phyloP scores from a whole-genome alignment of 2,797 vertebrate species.

The Eidolon dupreanum region DNA sequence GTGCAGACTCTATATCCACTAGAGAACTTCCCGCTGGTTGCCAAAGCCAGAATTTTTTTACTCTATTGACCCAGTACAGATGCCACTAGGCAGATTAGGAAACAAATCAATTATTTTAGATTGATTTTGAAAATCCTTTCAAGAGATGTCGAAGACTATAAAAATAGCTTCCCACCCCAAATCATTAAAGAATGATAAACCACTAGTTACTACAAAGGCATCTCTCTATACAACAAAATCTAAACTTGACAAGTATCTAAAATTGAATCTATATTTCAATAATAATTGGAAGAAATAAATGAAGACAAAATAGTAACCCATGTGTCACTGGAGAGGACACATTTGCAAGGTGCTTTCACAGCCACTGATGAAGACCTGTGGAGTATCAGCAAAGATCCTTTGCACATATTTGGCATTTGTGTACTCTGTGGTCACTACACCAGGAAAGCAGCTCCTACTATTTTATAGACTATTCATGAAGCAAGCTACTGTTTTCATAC shows the following conservation, averaged over 20 bases:
- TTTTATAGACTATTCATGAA: neutral
- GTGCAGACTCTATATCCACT: neutral
- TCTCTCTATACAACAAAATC: neutral
- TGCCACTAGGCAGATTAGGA: neutral
- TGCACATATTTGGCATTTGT: neutral
- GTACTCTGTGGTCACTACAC: neutral
- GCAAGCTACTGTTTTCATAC: neutral
- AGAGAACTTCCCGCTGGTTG: neutral
- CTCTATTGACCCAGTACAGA: neutral
- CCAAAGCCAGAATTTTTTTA: neutral
- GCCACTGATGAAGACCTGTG: neutral
- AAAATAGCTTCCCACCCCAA: neutral
- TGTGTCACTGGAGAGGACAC: neutral
- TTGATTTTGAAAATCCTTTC: conserved; percentile 7
- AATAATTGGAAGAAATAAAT: neutral
- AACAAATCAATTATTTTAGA: neutral
- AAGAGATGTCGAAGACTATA: neutral
- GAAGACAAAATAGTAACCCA: neutral
- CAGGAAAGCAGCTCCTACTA: neutral
- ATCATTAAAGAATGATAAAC: neutral
- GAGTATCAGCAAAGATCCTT: neutral
- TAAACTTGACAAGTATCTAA: neutral
- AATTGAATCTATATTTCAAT: neutral
- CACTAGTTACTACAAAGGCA: neutral
- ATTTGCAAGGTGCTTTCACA: conserved; percentile 16